phyloP scores from a whole-genome alignment of 2,113 vertebrate species.

The Bubo bubo region DNA sequence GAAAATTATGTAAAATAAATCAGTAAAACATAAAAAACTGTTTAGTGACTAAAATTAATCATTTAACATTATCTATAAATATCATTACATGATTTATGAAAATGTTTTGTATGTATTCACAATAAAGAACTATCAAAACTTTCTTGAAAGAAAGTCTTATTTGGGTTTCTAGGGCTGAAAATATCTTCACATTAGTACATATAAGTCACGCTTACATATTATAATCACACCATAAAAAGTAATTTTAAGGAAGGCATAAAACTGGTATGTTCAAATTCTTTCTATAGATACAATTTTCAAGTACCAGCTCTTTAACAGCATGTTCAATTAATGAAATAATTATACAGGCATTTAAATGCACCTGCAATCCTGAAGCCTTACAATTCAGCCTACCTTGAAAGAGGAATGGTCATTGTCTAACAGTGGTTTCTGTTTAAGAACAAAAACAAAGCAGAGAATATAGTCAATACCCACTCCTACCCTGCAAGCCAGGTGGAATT shows the following conservation, averaged over 20 bases:
- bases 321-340: constrained; percentile 30
- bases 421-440: constrained; percentile 63
- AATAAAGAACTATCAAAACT: background rate
- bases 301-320: constrained; percentile 67
- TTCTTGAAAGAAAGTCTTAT: background rate
- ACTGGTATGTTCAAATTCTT: background rate
- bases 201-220: constrained; percentile 13
- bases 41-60: background rate
- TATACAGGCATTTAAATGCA: constrained; percentile 49
- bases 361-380: constrained; percentile 58
- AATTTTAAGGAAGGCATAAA: constrained; percentile 33
- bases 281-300: constrained; percentile 58
- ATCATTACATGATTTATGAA: background rate
- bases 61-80: constrained; percentile 13
- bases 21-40: background rate
- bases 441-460: constrained; percentile 69
- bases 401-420: constrained; percentile 68
- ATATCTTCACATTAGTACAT: constrained; percentile 7
- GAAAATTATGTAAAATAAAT: background rate
- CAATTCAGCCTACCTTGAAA: constrained; percentile 70
- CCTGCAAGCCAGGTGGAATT: constrained; percentile 66
- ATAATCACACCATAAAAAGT: constrained; percentile 8
- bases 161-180: constrained; percentile 19
- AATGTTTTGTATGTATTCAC: background rate
- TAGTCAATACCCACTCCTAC: constrained; percentile 65